Conservation (phyloP, 1,140 invertebrate genomes). For the Bicyclus anynana region DNA sequence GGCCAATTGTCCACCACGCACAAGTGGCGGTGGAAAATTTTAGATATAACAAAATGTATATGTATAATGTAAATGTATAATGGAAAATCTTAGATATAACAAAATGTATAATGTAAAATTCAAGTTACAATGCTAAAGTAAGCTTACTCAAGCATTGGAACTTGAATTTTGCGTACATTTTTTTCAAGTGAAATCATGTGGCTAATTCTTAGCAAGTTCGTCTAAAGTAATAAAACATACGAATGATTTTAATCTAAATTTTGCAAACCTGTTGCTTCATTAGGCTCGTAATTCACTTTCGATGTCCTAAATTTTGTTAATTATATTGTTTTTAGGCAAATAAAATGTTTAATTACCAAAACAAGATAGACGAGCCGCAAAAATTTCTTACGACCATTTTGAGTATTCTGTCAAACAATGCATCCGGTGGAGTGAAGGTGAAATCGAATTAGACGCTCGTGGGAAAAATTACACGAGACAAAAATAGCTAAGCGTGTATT, state of each 20-base stretch:
- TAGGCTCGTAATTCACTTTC: background rate
- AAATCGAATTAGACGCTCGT: conserved; percentile 13
- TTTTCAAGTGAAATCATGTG: too few species aligned
- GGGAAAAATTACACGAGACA: conserved; percentile 14
- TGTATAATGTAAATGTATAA: too few species aligned
- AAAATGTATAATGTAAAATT: too few species aligned
- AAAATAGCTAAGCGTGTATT: background rate
- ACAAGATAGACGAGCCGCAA: background rate
- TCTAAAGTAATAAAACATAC: too few species aligned
- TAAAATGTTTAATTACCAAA: background rate
- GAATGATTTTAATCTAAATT: background rate
- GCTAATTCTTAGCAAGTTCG: too few species aligned
- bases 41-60: too few species aligned
- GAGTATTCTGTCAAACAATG: conserved; percentile 19
- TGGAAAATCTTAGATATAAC: too few species aligned
- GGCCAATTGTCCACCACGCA: too few species aligned
- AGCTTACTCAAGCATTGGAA: too few species aligned
- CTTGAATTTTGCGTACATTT: too few species aligned
- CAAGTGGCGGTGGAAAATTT: too few species aligned
- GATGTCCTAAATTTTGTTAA: background rate
- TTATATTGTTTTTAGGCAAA: background rate
- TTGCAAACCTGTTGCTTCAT: conserved; percentile 1
- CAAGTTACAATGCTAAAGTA: too few species aligned
- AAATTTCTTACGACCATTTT: conserved; percentile 11
- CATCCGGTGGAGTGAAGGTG: conserved; percentile 17